Percentiles rank a stretch among this genome's conserved stretches.
Conservation (phyloP, 2,888 invertebrate species). For the Agrochola circellaris region DNA sequence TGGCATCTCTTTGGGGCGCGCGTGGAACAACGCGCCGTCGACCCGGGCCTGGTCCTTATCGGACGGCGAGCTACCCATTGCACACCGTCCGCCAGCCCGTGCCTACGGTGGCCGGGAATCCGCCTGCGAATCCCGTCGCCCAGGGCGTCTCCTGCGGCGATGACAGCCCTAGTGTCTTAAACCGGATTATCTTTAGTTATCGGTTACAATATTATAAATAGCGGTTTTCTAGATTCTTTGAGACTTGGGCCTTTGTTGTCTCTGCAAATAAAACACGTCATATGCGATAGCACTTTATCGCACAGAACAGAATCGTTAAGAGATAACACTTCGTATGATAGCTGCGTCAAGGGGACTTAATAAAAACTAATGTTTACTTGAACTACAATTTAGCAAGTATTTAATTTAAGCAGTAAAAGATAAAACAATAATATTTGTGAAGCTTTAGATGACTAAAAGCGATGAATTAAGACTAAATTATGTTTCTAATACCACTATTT, state of each 20-base stretch:
- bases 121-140: too few relatives aligned
- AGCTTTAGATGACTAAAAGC: not conserved
- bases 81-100: too few relatives aligned
- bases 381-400: not conserved
- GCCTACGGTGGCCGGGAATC: too few relatives aligned
- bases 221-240: conserved; percentile 5
- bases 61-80: too few relatives aligned
- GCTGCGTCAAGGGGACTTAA: not conserved
- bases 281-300: conserved; percentile 20
- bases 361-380: not conserved
- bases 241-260: conserved; percentile 12
- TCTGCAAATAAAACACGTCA: conserved; percentile 28
- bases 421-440: too few relatives aligned
- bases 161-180: conserved; percentile 17
- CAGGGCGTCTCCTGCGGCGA: too few relatives aligned
- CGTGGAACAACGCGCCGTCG: too few relatives aligned
- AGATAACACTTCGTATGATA: not conserved
- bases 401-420: too few relatives aligned
- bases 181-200: conserved; percentile 35
- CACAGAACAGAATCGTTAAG: not conserved
- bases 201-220: conserved; percentile 3
- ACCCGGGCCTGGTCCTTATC: too few relatives aligned
- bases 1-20: too few relatives aligned
- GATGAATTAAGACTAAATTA: not conserved
- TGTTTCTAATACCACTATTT: not conserved